These are phyloP conservation scores for Endomychus coccineus DNA, from an alignment of 2,888 invertebrate genomes.

Conservation along the genomic window DNA sequence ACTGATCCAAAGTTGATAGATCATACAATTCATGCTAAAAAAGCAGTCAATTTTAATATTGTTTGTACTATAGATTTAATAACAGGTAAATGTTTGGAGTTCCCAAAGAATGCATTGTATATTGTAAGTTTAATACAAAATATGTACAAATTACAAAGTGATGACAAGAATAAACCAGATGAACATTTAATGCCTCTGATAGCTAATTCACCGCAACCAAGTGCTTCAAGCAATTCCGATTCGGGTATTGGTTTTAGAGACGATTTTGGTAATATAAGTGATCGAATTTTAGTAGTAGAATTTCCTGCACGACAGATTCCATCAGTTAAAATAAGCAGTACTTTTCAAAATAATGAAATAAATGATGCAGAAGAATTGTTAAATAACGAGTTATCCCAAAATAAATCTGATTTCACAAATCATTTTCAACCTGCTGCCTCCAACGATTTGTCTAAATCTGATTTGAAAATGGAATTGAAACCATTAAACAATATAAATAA, in stretches of 20 bases:
- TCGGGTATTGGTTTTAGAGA: constrained; percentile 92
- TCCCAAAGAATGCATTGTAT: constrained; percentile 78
- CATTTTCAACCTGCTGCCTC: constrained; percentile 24
- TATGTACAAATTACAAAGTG: constrained; percentile 60
- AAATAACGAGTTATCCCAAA: constrained; percentile 23
- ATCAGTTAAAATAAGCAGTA: too few relatives aligned
- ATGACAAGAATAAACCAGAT: constrained; percentile 23
- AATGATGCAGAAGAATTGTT: constrained; percentile 31
- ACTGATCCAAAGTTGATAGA: constrained; percentile 81
- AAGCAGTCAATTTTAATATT: constrained; percentile 77
- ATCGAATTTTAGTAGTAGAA: constrained; percentile 71
- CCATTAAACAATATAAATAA: constrained; percentile 38
- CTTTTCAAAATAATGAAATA: too few relatives aligned
- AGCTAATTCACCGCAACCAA: constrained; percentile 78
- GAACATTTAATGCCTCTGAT: constrained; percentile 48
- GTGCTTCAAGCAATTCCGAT: constrained; percentile 89
- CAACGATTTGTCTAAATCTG: constrained; percentile 14
- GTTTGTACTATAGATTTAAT: constrained; percentile 75
- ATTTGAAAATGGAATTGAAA: constrained; percentile 19
- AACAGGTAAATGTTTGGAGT: constrained; percentile 76
- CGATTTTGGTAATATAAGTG: constrained; percentile 76
- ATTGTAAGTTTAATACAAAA: constrained; percentile 65
- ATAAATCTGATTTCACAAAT: constrained; percentile 16
- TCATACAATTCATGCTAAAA: constrained; percentile 71
- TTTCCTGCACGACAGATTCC: constrained; percentile 51